Conservation (phyloP, 2,888 invertebrate species). For the Actias luna region DNA sequence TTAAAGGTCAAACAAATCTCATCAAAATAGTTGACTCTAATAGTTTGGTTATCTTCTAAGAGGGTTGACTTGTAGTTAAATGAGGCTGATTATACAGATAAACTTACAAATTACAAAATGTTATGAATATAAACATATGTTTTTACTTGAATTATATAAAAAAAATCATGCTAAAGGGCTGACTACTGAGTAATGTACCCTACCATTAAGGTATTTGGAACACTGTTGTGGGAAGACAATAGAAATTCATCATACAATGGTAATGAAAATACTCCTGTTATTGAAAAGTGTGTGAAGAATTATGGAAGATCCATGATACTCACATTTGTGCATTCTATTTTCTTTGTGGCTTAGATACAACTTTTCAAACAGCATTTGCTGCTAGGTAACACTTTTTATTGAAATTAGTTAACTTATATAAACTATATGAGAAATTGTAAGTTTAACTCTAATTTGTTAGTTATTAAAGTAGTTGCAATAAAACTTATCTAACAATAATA, state of each 20-base stretch:
- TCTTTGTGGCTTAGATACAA: neutral
- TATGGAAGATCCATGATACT: conserved; percentile 43
- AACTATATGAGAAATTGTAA: neutral
- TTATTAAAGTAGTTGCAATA: conserved; percentile 2
- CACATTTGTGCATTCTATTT: conserved; percentile 44
- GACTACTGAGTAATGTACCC: no score
- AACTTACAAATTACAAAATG: no score
- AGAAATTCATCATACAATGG: conserved; percentile 31
- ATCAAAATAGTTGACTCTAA: no score
- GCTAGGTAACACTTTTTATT: conserved; percentile 1
- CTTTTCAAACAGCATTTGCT: neutral
- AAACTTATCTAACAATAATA: neutral
- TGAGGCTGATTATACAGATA: no score
- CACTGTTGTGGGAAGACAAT: conserved; percentile 59
- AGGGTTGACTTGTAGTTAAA: no score
- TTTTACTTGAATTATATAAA: no score
- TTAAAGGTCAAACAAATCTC: no score
- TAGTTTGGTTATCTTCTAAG: no score
- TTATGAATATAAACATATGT: no score
- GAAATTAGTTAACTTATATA: conserved; percentile 9
- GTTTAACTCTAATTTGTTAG: neutral
- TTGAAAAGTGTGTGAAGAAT: conserved; percentile 33
- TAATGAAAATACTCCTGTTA: conserved; percentile 30
- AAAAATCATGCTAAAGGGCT: no score
- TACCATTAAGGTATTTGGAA: conserved; percentile 41